Evolutionary conservation across 2,888 invertebrate species (phyloP).

Genomic region (Parthenolecanium corni): DNA sequence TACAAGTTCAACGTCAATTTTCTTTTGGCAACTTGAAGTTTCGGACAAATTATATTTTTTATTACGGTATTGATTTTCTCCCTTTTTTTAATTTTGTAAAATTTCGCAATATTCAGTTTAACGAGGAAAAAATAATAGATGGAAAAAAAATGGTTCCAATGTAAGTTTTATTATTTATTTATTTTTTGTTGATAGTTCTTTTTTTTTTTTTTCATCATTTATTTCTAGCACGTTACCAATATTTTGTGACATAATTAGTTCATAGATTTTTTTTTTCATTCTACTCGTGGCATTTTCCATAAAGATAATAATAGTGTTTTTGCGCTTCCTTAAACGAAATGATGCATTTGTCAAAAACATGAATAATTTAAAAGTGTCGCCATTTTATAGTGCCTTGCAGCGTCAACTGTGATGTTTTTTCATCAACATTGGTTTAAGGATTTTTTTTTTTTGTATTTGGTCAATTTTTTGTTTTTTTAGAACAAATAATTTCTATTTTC

Average conservation of each 20-base stretch:
- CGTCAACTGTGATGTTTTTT: conserved; percentile 13
- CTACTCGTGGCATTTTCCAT: neutral
- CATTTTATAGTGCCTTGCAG: conserved; percentile 18
- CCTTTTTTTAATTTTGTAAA: neutral
- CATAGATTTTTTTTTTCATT: neutral
- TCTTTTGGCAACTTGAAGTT: neutral
- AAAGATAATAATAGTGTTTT: too few species aligned
- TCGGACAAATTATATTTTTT: neutral
- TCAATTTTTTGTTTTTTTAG: neutral
- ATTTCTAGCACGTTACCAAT: conserved; percentile 24
- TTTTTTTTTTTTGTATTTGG: neutral
- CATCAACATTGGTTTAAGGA: neutral
- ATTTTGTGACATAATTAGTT: conserved; percentile 19
- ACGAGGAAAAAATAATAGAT: neutral
- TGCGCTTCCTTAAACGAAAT: too few species aligned
- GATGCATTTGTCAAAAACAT: neutral
- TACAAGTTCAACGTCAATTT: neutral
- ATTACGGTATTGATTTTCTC: neutral
- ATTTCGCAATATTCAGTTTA: neutral
- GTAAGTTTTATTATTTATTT: neutral
- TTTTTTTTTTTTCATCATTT: conserved; percentile 1
- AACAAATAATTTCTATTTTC: conserved; percentile 17
- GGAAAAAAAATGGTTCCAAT: too few species aligned
- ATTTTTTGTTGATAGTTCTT: neutral
- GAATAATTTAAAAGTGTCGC: neutral